Evolutionary conservation across 2,797 vertebrate species (phyloP).

Genomic region (Dendrocincla fuliginosa): DNA sequence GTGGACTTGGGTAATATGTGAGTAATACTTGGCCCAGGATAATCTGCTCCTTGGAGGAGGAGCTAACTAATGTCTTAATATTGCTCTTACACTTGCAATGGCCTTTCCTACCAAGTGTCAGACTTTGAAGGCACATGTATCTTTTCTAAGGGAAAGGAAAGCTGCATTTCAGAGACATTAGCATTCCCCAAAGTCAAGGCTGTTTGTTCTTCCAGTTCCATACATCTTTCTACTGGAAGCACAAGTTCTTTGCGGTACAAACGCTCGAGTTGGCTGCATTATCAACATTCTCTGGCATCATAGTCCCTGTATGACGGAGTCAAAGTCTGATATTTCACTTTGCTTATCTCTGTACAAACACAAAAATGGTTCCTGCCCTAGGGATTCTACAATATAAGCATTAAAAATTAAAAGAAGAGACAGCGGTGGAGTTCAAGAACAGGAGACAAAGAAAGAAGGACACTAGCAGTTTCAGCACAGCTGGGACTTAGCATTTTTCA

Average conservation of each 20-base stretch:
- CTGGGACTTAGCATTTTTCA: background rate
- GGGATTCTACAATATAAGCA: background rate
- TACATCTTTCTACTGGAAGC: background rate
- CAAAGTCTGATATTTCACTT: background rate
- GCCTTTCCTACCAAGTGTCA: background rate
- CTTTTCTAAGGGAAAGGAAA: background rate
- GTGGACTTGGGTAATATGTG: background rate
- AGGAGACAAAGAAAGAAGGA: background rate
- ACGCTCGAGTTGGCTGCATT: background rate
- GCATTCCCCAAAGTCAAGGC: background rate
- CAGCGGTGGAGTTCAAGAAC: background rate
- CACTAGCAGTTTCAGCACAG: background rate
- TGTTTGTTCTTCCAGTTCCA: background rate
- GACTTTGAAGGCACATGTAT: background rate
- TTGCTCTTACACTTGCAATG: background rate
- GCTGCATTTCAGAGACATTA: background rate
- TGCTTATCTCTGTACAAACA: background rate
- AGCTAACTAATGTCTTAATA: background rate
- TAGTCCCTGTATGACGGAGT: background rate
- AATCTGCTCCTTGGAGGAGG: background rate
- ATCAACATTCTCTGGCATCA: background rate
- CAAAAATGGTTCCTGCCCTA: background rate
- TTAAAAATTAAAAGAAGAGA: background rate
- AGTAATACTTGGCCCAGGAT: background rate
- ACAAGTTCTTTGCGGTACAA: background rate